Evolutionary conservation across 2,888 invertebrate genomes (phyloP).

Genomic region (Hydriomena furcata): DNA sequence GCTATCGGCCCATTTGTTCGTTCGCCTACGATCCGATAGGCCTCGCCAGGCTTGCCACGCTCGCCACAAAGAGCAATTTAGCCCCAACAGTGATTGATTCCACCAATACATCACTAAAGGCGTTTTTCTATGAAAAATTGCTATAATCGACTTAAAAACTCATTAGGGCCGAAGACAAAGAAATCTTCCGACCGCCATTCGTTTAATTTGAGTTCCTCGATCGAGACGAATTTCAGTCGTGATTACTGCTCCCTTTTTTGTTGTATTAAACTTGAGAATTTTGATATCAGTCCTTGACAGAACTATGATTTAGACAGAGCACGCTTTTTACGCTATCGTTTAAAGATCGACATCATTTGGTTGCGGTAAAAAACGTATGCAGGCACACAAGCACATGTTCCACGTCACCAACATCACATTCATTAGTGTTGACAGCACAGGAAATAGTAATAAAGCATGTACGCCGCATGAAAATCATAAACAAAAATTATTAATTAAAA

Average conservation of each 20-base stretch:
- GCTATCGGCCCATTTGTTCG: conserved; percentile 56
- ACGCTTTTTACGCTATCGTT: conserved; percentile 20
- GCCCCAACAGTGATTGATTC: conserved; percentile 80
- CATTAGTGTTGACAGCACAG: conserved; percentile 74
- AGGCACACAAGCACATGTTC: conserved; percentile 50
- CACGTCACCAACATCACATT: conserved; percentile 65
- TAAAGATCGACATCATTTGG: conserved; percentile 20
- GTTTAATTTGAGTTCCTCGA: conserved; percentile 80
- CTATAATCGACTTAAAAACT: conserved; percentile 84
- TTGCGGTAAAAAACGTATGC: conserved; percentile 6
- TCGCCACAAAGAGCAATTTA: conserved; percentile 71
- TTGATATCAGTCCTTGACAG: conserved; percentile 28
- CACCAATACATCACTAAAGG: conserved; percentile 81
- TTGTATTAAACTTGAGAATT: conserved; percentile 34
- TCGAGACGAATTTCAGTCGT: conserved; percentile 76
- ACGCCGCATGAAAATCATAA: conserved; percentile 63
- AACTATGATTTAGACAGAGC: conserved; percentile 23
- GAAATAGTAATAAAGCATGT: conserved; percentile 70
- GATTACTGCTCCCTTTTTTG: conserved; percentile 72
- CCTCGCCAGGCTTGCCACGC: conserved; percentile 28
- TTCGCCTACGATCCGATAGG: conserved; percentile 63
- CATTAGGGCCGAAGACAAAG: conserved; percentile 82
- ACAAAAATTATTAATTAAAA: conserved; percentile 69
- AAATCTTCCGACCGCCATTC: conserved; percentile 76
- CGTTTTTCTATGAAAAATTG: conserved; percentile 84